A percentile compares a stretch with the other conserved stretches of the same genome.
Evolutionary conservation across 2,797 vertebrate species (phyloP).

Genomic region (Melopsittacus undulatus): DNA sequence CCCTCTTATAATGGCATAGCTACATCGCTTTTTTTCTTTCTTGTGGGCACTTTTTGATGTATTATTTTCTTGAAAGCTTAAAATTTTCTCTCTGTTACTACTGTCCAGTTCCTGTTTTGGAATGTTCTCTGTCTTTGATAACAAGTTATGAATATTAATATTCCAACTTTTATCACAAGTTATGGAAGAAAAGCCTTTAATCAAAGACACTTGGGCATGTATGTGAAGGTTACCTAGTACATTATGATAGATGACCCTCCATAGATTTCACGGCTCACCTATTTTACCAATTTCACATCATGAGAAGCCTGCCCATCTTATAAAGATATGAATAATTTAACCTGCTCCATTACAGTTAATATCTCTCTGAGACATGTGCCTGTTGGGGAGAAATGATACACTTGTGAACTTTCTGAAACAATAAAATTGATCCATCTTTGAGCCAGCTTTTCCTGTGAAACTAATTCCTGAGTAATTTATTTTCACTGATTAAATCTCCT

Average conservation of each 20-base stretch:
- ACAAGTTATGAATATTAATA: not conserved
- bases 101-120: not conserved
- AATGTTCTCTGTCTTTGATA: not conserved
- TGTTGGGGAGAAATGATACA: not conserved
- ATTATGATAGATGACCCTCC: not conserved
- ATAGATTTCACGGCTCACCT: not conserved
- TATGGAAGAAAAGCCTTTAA: not conserved
- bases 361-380: not conserved
- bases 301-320: not conserved
- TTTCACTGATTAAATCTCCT: not conserved
- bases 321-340: slow-evolving; percentile 24
- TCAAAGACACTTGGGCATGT: not conserved
- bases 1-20: not conserved
- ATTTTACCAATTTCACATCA: not conserved
- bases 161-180: not conserved
- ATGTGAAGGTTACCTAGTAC: not conserved
- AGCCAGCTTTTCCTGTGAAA: not conserved
- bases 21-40: not conserved
- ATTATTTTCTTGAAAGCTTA: not conserved
- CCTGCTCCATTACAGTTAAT: not conserved
- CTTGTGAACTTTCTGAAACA: not conserved
- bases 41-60: not conserved
- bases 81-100: not conserved
- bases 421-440: not conserved
- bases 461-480: not conserved